phyloP scores from a whole-genome alignment of 2,797 vertebrate genomes.

The Sebastes melanostomus region DNA sequence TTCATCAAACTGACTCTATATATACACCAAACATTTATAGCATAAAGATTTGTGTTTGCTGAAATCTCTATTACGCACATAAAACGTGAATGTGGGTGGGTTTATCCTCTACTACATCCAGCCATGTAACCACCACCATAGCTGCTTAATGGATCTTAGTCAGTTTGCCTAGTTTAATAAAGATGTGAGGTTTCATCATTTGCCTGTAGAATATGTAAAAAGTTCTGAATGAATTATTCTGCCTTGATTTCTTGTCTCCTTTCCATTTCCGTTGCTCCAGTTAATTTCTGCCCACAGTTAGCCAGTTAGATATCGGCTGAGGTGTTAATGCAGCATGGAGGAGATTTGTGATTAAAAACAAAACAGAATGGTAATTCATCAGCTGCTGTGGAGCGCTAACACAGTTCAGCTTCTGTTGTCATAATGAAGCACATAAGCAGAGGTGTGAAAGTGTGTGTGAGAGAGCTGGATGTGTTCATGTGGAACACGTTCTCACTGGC shows the following conservation, averaged over 20 bases:
- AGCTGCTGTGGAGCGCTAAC: constrained; percentile 11
- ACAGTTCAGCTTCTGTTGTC: constrained; percentile 7
- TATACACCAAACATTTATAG: too few species aligned
- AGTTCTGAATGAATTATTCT: background rate
- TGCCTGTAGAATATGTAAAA: background rate
- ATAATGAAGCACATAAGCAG: constrained; percentile 18
- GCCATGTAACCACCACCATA: too few species aligned
- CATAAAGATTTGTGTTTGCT: too few species aligned
- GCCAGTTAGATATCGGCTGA: background rate
- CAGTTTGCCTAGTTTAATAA: too few species aligned
- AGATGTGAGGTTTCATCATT: background rate
- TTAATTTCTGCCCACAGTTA: background rate
- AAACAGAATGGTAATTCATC: background rate
- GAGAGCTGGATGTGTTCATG: constrained; percentile 1
- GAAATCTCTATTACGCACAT: too few species aligned
- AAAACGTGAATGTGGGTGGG: too few species aligned
- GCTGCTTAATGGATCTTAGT: too few species aligned
- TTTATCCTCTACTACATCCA: too few species aligned
- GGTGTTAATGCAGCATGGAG: background rate
- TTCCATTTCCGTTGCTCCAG: background rate
- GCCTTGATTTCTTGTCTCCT: background rate
- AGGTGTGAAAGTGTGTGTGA: constrained; percentile 11
- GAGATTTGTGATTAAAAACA: background rate
- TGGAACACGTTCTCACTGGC: background rate
- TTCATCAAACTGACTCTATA: background rate